phyloP scores from a whole-genome alignment of 2,888 invertebrate genomes.

The Caenorhabditis sinica region DNA sequence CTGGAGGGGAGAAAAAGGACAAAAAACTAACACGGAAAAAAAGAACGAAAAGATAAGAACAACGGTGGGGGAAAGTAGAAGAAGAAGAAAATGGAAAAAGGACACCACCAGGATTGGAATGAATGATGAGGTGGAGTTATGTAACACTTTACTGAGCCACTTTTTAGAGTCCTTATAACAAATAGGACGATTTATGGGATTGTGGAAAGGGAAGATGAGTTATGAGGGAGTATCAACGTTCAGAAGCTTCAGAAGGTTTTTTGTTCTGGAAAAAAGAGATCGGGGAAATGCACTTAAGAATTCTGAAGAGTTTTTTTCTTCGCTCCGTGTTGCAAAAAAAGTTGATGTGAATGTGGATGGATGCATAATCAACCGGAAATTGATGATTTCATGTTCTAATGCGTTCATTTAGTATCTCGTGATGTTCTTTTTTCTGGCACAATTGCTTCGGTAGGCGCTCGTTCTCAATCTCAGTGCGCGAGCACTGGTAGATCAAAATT shows the following conservation, averaged over 20 bases:
- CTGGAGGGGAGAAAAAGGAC: not conserved
- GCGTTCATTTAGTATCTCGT: constrained; percentile 3
- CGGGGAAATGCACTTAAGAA: constrained; percentile 14
- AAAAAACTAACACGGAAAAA: constrained; percentile 18
- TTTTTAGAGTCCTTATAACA: not conserved
- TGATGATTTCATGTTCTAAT: constrained; percentile 53
- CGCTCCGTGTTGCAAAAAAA: constrained; percentile 23
- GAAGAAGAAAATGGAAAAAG: constrained; percentile 21
- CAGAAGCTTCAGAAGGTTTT: not conserved
- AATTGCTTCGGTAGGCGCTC: not conserved
- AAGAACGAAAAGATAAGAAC: constrained; percentile 21
- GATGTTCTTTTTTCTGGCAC: not conserved
- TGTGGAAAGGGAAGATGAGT: not conserved
- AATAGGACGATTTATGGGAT: not conserved
- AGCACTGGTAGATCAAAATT: too few species aligned
- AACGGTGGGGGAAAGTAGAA: not conserved
- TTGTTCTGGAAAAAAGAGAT: not conserved
- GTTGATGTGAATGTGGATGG: constrained; percentile 3
- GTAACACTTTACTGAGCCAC: constrained; percentile 2
- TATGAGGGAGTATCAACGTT: not conserved
- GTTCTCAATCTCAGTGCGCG: too few species aligned
- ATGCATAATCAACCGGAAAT: constrained; percentile 60
- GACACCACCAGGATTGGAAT: constrained; percentile 30
- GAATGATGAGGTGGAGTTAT: constrained; percentile 48
- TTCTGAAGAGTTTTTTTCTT: constrained; percentile 19